Evolutionary conservation across 2,797 vertebrate species (phyloP), one percentile per base, ranked within the genome.

Genomic region (Enteromius afrohamiltoni): DNA sequence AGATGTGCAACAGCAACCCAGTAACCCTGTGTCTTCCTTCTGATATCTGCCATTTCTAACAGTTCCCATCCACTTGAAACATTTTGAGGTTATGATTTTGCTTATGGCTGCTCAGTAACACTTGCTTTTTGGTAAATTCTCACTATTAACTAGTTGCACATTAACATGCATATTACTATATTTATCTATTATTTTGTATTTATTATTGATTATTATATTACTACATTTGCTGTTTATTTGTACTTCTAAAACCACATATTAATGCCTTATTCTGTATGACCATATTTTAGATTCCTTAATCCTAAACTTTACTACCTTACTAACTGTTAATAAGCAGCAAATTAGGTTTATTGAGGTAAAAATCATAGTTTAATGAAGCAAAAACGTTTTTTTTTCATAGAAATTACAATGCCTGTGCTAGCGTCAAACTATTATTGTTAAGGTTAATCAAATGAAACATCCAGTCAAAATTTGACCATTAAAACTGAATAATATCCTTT

Each of bases 1-100:
- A 69, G 67, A 69, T 69, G 37, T 42, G 21, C 67, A 69, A 42
- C 37, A 69, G 21, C 51, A 76, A 76, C 17, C 8, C 73, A 34
- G 10, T 14, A 69, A 23, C 21, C 37, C 67, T 13, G 37, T 6
- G 67, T n/a, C 67, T 42, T 49, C 42, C 69, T 26, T 71, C 23
- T 71, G n/a, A 45, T 47, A 13, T 47, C 68, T 14, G 11, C n/a
- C 26, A 4, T 29, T 16, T 29, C 26, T 31, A 26, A 29, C 16
- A 29, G 45, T 73, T 73, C 14, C 62, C 62, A 34, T 49, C 10
- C 23, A 71, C 45, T 45, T 73, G 14, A 73, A 49, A 29, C 9
- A 4, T n/a, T n/a, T n/a, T 23, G n/a, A 23, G 55, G 55, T 58
- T 4, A 11, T 13, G 0, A 58, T 58, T 23, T 58, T 23, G 21